Percentiles rank a stretch among this genome's conserved stretches.
Conservation (phyloP, 64 coral and sea anemone genomes). For the Porites australiensis region DNA sequence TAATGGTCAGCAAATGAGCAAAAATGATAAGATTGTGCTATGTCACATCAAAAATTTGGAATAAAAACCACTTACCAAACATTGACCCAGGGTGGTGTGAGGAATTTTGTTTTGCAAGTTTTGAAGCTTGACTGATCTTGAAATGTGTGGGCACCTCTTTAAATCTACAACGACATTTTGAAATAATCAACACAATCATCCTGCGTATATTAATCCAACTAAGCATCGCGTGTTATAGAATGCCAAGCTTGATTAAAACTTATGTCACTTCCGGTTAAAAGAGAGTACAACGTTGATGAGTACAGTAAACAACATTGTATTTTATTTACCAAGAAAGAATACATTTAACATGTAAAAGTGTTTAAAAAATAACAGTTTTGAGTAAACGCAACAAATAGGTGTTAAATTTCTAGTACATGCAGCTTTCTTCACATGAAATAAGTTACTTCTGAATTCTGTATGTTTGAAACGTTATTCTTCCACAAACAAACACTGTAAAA, state of each 20-base stretch:
- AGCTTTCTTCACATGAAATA: neutral
- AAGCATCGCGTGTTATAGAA: neutral
- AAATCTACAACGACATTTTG: neutral
- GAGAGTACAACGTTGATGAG: too few species aligned
- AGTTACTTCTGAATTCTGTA: neutral
- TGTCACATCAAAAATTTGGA: neutral
- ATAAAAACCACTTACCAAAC: constrained; percentile 67
- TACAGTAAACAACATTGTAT: too few species aligned
- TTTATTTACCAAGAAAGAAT: neutral
- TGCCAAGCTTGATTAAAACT: too few species aligned
- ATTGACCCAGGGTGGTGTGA: constrained; percentile 80
- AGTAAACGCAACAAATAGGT: too few species aligned
- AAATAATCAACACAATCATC: neutral
- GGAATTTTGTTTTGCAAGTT: constrained; percentile 77
- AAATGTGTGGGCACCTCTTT: constrained; percentile 73
- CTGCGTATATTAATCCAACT: neutral
- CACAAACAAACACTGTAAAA: neutral
- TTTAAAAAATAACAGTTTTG: too few species aligned
- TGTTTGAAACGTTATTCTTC: neutral
- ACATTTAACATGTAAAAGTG: neutral
- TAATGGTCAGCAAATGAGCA: too few species aligned
- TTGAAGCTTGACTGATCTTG: constrained; percentile 66
- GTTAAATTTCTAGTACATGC: neutral
- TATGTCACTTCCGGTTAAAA: too few species aligned
- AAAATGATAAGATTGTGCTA: neutral